Conservation (phyloP, 2,888 invertebrate genomes). For the Catocala fraxini region DNA sequence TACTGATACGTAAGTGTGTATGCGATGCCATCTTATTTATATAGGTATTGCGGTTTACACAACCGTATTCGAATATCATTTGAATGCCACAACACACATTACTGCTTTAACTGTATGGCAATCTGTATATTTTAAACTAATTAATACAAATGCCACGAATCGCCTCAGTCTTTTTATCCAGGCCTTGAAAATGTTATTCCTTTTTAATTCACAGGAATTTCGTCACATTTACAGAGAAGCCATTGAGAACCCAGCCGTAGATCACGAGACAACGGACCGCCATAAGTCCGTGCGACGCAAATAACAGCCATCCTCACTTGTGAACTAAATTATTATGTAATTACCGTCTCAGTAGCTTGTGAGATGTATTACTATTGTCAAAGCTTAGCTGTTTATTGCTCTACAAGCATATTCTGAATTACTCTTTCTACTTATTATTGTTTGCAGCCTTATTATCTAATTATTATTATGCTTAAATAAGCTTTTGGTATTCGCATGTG, state of each 20-base stretch:
- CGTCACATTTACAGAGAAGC: neutral
- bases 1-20: no score
- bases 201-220: slow-evolving; percentile 6
- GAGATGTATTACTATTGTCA: slow-evolving; percentile 47
- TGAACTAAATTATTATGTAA: slow-evolving; percentile 69
- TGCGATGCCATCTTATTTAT: no score
- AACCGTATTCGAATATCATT: no score
- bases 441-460: slow-evolving; percentile 2
- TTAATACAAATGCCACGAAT: no score
- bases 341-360: slow-evolving; percentile 50
- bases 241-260: slow-evolving; percentile 38
- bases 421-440: slow-evolving; percentile 10
- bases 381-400: slow-evolving; percentile 45
- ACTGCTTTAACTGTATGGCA: no score
- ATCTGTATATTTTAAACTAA: no score
- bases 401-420: slow-evolving; percentile 42
- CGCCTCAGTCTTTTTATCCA: no score
- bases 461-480: slow-evolving; percentile 3
- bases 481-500: neutral
- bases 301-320: slow-evolving; percentile 52
- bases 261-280: slow-evolving; percentile 48
- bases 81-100: no score
- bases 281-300: slow-evolving; percentile 51
- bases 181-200: neutral
- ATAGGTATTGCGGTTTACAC: no score